These are phyloP conservation scores for Wiebesia pumilae DNA, from an alignment of 1,140 invertebrate species.

Conservation along the genomic window DNA sequence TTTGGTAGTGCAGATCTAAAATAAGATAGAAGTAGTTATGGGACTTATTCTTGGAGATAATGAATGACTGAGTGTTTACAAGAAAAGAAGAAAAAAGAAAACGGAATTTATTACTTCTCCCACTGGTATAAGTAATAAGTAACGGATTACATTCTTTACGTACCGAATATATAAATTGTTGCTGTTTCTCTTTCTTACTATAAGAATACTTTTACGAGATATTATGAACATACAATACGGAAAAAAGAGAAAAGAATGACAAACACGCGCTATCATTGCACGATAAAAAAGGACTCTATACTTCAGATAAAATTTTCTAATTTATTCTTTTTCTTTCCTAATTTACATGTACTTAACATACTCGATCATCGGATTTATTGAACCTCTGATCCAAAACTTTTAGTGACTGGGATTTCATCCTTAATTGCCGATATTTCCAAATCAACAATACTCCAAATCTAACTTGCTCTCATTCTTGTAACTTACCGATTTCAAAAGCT, in stretches of 20 bases:
- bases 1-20: too few species aligned
- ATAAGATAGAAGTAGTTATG: too few species aligned
- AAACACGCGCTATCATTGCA: too few species aligned
- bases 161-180: too few species aligned
- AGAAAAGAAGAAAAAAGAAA: not conserved
- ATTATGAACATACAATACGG: not conserved
- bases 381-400: not conserved
- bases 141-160: too few species aligned
- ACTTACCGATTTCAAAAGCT: not conserved
- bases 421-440: slow-evolving; percentile 18
- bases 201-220: not conserved
- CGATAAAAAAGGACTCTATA: not conserved
- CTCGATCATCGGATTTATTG: not conserved
- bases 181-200: too few species aligned
- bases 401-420: not conserved
- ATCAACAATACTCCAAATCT: not conserved
- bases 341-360: slow-evolving; percentile 37
- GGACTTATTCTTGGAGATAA: too few species aligned
- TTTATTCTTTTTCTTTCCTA: slow-evolving; percentile 39
- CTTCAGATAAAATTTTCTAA: slow-evolving; percentile 36
- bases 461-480: not conserved
- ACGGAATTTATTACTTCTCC: too few species aligned
- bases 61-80: too few species aligned
- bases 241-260: too few species aligned
- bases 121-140: too few species aligned